Evolutionary conservation across 2,888 invertebrate genomes (phyloP), one percentile per base, ranked within the genome.

Genomic region (Malacosoma neustria): DNA sequence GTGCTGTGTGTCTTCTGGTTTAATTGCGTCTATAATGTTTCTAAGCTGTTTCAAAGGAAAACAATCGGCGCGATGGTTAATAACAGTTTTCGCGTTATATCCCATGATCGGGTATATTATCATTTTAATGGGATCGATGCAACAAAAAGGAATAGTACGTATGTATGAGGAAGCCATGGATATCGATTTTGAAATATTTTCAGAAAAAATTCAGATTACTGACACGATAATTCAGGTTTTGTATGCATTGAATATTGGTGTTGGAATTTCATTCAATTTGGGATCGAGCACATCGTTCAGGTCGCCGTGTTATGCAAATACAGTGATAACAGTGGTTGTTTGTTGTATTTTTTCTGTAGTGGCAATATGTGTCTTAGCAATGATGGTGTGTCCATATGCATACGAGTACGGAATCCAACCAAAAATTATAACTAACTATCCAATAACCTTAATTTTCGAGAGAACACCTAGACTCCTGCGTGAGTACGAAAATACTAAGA

Each of bases 311-410:
- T 82, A 74, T 43, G 59, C 72, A 6, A 72, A 76, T 41, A 54
- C 61, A 2, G 72, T 80, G 5, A 52, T 72, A 11, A 50, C 63
- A 4, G 63, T 70, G 1, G 50, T 64, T 1, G 44, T 62, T 1
- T 53, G 60, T 33, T 41, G 49, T 0, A 49, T 49, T 2, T 58
- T 67, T 32, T 43, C 59, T 1, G 29, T 64, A 3, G 43, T 80
- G 1, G 44, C 62, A 5, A 51, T 66, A 15, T 60, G 53, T 41
- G 63, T 59, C 4, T 49, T 51, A 1, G 67, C 64, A 4, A 65
- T 81, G 64, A 65, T 81, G 63, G 38, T 54, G 3, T 81, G 84
- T 35, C 79, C 84, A 0, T 76, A 74, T 33, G 57, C 72, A 6
- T 69, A 57, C 39, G 54, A 54, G 13, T 60, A 66, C 34, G 52